These are phyloP conservation scores for Syrrhaptes paradoxus DNA, from an alignment of 2,113 vertebrate species.

Conservation along the genomic window DNA sequence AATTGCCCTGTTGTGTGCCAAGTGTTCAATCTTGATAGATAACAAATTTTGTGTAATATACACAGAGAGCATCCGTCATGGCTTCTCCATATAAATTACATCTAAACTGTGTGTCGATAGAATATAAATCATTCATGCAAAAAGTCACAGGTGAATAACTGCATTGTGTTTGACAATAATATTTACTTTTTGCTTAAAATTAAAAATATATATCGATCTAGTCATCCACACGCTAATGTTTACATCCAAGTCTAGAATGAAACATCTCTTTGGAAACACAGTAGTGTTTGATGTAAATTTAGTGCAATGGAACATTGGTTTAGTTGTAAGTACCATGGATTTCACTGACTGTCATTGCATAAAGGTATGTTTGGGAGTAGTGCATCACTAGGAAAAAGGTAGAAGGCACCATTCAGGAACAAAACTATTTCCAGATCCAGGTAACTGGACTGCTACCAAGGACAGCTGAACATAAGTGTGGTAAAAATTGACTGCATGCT, in stretches of 20 bases:
- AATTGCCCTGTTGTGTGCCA: constrained; percentile 3
- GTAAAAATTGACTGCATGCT: not conserved
- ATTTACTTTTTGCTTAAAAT: not conserved
- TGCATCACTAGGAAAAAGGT: not conserved
- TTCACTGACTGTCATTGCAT: not conserved
- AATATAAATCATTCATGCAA: constrained; percentile 18
- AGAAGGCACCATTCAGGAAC: not conserved
- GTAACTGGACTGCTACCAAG: not conserved
- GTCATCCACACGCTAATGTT: not conserved
- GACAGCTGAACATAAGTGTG: not conserved
- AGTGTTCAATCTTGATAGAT: not conserved
- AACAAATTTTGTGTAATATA: constrained; percentile 18
- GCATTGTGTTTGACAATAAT: accelerated
- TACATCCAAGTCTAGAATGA: not conserved
- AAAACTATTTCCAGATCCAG: not conserved
- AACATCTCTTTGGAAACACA: not conserved
- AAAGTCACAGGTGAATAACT: not conserved
- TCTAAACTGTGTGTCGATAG: not conserved
- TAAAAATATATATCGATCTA: not conserved
- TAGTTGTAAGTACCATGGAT: not conserved
- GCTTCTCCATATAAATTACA: constrained; percentile 23
- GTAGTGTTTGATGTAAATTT: not conserved
- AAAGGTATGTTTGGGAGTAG: not conserved
- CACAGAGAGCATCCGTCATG: not conserved
- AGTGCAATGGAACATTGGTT: not conserved